Evolutionary conservation across 2,797 vertebrate species (phyloP), one percentile per base, ranked within the genome.

Genomic region (Zenarchopterus dispar): DNA sequence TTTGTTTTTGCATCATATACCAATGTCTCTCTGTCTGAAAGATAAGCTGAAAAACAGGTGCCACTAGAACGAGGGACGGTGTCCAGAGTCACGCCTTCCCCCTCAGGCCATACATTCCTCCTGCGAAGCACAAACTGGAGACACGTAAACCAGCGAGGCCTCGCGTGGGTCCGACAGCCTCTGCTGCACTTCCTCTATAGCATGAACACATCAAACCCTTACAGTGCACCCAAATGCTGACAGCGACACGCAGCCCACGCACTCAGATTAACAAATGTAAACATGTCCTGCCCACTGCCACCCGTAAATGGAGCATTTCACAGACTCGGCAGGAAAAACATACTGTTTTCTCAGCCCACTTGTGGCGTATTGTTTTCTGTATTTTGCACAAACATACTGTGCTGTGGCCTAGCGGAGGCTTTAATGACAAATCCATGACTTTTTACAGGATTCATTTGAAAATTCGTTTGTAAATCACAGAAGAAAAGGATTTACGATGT

Each of bases 11-110:
- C 42, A 43, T 33, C 60, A 45, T 53, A 33, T 41, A 41, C 72
- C 15, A 16, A 53, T 65, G 77, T 65, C 70, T 31, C 54, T 77
- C 62, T 62, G 31, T 80, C 56, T 33, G 59, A 66, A 47, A 81
- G 69, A 78, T 78, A 84, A 85, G 76, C 76, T 77, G 65, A 81
- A 82, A 89, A 91, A 90, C 91, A 91, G 91, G 88, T 91, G 89
- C 81, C 82, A 53, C 55, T 13, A 76, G 84, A 87, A 84, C 78
- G 76, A 36, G 75, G 53, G 73, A 82, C 84, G 71, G 81, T 47
- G 61, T 69, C 57, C 8, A 0, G 39, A 41, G 68, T 65, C 83
- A 82, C 84, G 44, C 87, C 87, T 62, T 69, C 61, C 70, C 78
- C 88, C 86, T 82, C 70, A 22, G 85, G 89, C 80, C 65, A 87